Evolutionary conservation across 2,888 invertebrate genomes (phyloP), one percentile per base, ranked within the genome.

Genomic region (Phengaris arion): DNA sequence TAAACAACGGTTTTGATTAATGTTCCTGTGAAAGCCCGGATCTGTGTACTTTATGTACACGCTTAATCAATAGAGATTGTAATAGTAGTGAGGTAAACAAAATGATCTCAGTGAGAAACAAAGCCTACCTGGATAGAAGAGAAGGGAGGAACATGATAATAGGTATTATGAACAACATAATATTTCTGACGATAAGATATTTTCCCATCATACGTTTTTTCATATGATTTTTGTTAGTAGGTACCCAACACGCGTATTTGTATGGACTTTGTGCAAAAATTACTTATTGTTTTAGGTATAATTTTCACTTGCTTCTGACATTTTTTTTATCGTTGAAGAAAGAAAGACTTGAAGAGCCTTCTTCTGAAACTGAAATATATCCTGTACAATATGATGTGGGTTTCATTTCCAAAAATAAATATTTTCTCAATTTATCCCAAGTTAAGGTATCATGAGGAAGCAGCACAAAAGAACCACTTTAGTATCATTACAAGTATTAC

Each of bases 1-100:
- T 54, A 72, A 72, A 72, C 72, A 72, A 72, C 72, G 22, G n/a
- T 22, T 72, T 22, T 72, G 72, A 72, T 72, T 72, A 54, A 72
- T 72, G 72, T 52, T 72, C 45, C 35, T 6, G 54, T 6, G 35
- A 72, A 72, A 72, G 52, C 72, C 15, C 52, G 72, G 72, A 54
- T 72, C 12, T 72, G 7, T 10, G 72, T 54, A 35, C 72, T 72
- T 72, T 72, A 72, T 72, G 72, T 72, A n/a, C 54, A 22, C 72
- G 72, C 35, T 72, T 22, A 54, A 72, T 72, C 72, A 72, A 54
- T 72, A 15, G 22, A 72, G 51, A 72, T 72, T 48, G 35, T 72
- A 51, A 51, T 69, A 48, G 70, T 70, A 22, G n/a, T 48, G n/a
- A 46, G 48, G 51, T 70, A 51, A 46, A 51, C 51, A 70, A 70